phyloP scores from a whole-genome alignment of 2,113 vertebrate species.

The Daubentonia madagascariensis region DNA sequence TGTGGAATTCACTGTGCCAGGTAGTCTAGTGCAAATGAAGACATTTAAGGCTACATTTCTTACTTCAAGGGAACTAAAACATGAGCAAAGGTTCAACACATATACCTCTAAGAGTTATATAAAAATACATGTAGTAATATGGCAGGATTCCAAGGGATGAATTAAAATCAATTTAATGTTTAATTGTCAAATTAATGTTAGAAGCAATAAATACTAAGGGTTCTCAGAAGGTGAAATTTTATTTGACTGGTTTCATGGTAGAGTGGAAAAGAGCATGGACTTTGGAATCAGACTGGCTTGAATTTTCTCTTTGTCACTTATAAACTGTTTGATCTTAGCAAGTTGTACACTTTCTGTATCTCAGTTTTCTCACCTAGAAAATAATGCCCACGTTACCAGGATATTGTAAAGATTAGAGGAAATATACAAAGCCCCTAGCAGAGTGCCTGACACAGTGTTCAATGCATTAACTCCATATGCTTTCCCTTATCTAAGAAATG shows the following conservation, averaged over 20 bases:
- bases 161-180: not conserved
- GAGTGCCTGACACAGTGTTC: not conserved
- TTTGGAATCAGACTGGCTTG: not conserved
- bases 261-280: not conserved
- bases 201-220: not conserved
- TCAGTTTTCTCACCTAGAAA: not conserved
- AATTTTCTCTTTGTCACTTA: not conserved
- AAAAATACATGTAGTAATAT: not conserved
- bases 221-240: not conserved
- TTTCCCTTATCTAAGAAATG: not conserved
- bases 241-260: not conserved
- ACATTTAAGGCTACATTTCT: not conserved
- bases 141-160: not conserved
- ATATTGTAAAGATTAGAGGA: not conserved
- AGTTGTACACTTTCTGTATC: not conserved
- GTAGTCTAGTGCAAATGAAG: not conserved
- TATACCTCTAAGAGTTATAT: not conserved
- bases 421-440: not conserved
- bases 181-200: not conserved
- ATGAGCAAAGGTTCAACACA: not conserved
- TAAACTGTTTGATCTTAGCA: not conserved
- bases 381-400: not conserved
- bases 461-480: not conserved
- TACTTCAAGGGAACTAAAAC: not conserved
- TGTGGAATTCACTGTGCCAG: not conserved